Evolutionary conservation across 2,797 vertebrate species (phyloP).

Genomic region (Peromyscus eremicus): DNA sequence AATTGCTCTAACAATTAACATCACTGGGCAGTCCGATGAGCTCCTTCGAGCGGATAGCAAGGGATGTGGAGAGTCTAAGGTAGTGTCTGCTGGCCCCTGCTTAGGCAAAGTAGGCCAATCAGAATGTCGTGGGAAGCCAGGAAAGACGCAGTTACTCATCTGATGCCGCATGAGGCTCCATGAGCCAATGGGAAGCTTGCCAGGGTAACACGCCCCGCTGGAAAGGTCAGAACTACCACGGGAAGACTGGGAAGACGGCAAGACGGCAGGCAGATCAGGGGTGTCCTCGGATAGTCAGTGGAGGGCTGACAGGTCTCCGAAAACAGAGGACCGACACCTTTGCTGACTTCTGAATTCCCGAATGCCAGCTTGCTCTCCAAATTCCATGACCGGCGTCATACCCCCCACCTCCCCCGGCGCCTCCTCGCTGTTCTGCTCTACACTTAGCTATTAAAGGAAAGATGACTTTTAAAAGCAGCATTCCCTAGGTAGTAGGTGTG

Average conservation of each 20-base stretch:
- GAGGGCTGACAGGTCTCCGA: slow-evolving; percentile 51
- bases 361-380: slow-evolving; percentile 50
- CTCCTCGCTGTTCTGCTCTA: slow-evolving; percentile 22
- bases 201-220: background rate
- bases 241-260: background rate
- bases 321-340: slow-evolving; percentile 46
- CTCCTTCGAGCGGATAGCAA: background rate
- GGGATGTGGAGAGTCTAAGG: background rate
- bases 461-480: slow-evolving; percentile 70
- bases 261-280: background rate
- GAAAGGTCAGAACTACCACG: slow-evolving; percentile 71
- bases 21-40: background rate
- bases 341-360: slow-evolving; percentile 73
- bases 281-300: background rate
- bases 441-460: slow-evolving; percentile 72
- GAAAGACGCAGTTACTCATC: slow-evolving; percentile 48
- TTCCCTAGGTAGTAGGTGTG: slow-evolving; percentile 72
- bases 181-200: slow-evolving; percentile 67
- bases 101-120: slow-evolving; percentile 41
- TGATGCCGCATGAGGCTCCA: background rate
- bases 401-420: background rate
- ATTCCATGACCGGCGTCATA: slow-evolving; percentile 46
- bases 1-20: background rate
- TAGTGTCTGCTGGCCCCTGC: slow-evolving; percentile 1
- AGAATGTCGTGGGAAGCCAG: slow-evolving; percentile 49